These are phyloP conservation scores for Brachystomella parvula DNA, from an alignment of 1,140 invertebrate genomes.

Conservation along the genomic window DNA sequence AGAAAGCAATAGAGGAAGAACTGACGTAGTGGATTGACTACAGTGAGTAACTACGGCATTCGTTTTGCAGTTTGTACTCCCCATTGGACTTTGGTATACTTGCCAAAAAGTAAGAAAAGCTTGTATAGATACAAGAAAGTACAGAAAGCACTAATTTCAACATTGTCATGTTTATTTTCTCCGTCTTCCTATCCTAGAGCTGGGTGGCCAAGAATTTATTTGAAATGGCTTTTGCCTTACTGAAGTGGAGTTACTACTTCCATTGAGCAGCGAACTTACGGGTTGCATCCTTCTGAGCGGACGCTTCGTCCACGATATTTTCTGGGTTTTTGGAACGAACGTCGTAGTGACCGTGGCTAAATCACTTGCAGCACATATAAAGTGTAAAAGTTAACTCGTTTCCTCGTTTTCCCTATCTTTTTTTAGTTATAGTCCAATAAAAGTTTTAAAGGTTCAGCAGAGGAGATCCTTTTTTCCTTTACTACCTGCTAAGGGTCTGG, in stretches of 20 bases:
- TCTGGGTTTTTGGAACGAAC: slow-evolving; percentile 99
- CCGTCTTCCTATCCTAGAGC: slow-evolving; percentile 72
- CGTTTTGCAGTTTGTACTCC: slow-evolving; percentile 68
- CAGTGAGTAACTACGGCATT: slow-evolving; percentile 79
- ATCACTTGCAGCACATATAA: slow-evolving; percentile 98
- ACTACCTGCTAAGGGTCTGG: no score
- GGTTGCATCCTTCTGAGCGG: slow-evolving; percentile 92
- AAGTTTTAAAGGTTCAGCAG: no score
- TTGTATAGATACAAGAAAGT: slow-evolving; percentile 10
- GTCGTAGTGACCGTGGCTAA: slow-evolving; percentile 99
- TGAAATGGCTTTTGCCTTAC: slow-evolving; percentile 97
- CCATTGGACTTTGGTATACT: slow-evolving; percentile 87
- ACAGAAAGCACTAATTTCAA: not conserved
- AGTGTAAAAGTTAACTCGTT: no score
- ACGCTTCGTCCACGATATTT: slow-evolving; percentile 97
- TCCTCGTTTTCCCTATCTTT: no score
- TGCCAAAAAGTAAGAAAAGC: slow-evolving; percentile 66
- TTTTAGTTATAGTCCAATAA: no score
- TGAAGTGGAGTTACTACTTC: slow-evolving; percentile 92
- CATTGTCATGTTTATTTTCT: slow-evolving; percentile 15
- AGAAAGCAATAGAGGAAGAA: slow-evolving; percentile 56
- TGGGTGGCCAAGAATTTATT: slow-evolving; percentile 98
- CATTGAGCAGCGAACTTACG: slow-evolving; percentile 93
- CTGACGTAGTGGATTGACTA: slow-evolving; percentile 63
- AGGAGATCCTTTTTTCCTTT: no score